Conservation (phyloP, 2,797 vertebrate species). For the Macropus fuliginosus region DNA sequence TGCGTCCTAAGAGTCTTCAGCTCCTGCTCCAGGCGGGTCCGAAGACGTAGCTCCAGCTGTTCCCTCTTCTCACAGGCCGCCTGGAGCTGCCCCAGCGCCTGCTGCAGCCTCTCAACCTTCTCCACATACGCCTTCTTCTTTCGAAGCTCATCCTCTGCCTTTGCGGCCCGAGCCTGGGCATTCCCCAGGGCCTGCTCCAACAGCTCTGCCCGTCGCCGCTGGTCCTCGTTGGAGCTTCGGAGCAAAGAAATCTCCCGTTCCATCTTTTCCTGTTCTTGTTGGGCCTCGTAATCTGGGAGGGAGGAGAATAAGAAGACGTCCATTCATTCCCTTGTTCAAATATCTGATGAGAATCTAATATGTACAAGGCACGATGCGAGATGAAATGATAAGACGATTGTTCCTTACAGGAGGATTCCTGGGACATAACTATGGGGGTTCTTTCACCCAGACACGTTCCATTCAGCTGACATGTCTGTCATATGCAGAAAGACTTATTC, state of each 20-base stretch:
- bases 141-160: slow-evolving; percentile 93
- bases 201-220: slow-evolving; percentile 90
- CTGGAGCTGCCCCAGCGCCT: slow-evolving; percentile 95
- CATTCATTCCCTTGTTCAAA: neutral
- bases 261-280: slow-evolving; percentile 92
- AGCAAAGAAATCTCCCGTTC: slow-evolving; percentile 91
- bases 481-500: neutral
- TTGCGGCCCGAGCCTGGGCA: slow-evolving; percentile 89
- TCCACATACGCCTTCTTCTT: slow-evolving; percentile 96
- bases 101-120: slow-evolving; percentile 96
- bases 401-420: neutral
- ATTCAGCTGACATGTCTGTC: neutral
- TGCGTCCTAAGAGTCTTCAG: slow-evolving; percentile 94
- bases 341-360: neutral
- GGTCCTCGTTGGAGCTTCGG: slow-evolving; percentile 91
- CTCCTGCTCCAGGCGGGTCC: slow-evolving; percentile 95
- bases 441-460: neutral
- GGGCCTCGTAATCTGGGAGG: slow-evolving; percentile 91
- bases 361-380: neutral
- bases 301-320: neutral
- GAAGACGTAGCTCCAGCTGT: slow-evolving; percentile 92
- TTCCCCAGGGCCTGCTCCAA: slow-evolving; percentile 93
- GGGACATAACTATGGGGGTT: neutral
- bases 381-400: neutral
- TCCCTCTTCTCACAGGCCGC: slow-evolving; percentile 97